A percentile compares a stretch with the other conserved stretches of the same genome.
Conservation (phyloP, 2,888 invertebrate species). For the Cenopis cana region DNA sequence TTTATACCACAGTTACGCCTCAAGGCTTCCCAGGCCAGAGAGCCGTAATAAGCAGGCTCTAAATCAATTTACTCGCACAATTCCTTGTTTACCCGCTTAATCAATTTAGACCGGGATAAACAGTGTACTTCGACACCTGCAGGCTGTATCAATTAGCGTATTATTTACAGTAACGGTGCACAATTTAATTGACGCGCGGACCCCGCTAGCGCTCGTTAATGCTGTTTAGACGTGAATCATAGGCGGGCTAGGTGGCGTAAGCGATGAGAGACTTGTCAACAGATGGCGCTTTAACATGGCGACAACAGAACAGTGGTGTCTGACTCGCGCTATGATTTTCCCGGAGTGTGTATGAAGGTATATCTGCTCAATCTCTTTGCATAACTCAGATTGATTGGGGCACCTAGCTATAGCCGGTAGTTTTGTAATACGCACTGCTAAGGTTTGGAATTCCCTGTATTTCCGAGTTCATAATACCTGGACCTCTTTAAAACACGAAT, state of each 20-base stretch:
- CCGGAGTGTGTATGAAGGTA: too few species aligned
- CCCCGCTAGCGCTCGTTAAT: conserved; percentile 42
- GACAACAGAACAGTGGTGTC: too few species aligned
- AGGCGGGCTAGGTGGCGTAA: conserved; percentile 33
- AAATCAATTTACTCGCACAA: conserved; percentile 20
- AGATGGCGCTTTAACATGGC: neutral
- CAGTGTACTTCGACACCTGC: conserved; percentile 27
- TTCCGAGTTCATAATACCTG: too few species aligned
- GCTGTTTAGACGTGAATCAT: conserved; percentile 47
- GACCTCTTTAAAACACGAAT: too few species aligned
- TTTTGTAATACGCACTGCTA: too few species aligned
- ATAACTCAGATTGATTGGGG: too few species aligned
- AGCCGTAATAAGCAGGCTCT: conserved; percentile 14
- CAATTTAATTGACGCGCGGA: conserved; percentile 57
- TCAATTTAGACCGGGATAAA: conserved; percentile 23
- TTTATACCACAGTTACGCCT: neutral
- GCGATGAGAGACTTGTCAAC: neutral
- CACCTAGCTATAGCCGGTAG: too few species aligned
- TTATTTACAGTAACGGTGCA: conserved; percentile 56
- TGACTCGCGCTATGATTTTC: too few species aligned
- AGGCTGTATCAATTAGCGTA: conserved; percentile 43
- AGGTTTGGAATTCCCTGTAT: too few species aligned
- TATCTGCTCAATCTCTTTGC: too few species aligned
- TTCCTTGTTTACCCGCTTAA: conserved; percentile 3
- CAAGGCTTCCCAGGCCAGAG: neutral